Conservation (phyloP, 2,888 invertebrate species). For the Cerastis leucographa region DNA sequence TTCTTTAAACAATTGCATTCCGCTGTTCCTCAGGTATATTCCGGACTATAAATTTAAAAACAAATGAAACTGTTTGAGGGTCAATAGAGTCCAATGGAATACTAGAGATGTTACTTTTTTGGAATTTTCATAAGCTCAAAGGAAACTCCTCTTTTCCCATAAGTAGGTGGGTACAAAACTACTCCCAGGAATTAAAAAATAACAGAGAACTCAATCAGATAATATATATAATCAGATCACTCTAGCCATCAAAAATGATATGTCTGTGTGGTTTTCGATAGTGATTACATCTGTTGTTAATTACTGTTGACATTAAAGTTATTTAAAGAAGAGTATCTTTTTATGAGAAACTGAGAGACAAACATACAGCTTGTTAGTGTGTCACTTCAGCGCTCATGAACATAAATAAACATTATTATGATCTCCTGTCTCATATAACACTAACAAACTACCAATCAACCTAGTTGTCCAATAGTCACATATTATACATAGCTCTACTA, state of each 20-base stretch:
- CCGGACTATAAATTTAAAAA: not conserved
- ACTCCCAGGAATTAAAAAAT: not conserved
- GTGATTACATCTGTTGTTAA: constrained; percentile 1
- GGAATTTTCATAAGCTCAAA: not conserved
- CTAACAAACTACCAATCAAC: constrained; percentile 69
- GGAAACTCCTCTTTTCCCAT: not conserved
- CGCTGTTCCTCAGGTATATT: not conserved
- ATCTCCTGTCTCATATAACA: constrained; percentile 50
- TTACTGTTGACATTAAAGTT: constrained; percentile 3
- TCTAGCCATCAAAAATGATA: not conserved
- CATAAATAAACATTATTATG: constrained; percentile 65
- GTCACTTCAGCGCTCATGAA: constrained; percentile 58
- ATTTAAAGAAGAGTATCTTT: constrained; percentile 20
- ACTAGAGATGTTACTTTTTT: not conserved
- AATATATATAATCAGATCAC: not conserved
- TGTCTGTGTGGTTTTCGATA: not conserved
- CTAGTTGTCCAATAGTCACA: constrained; percentile 67
- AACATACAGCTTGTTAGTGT: constrained; percentile 32
- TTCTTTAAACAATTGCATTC: not conserved
- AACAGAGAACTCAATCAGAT: not conserved
- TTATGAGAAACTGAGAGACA: constrained; percentile 21
- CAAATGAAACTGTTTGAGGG: too few species aligned
- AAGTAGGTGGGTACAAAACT: not conserved
- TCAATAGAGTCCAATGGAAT: not conserved
- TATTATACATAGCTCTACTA: constrained; percentile 52